A percentile compares a stretch with the other conserved stretches of the same genome.
Conservation (phyloP, 2,888 invertebrate genomes). For the Drosophila paramelanica region DNA sequence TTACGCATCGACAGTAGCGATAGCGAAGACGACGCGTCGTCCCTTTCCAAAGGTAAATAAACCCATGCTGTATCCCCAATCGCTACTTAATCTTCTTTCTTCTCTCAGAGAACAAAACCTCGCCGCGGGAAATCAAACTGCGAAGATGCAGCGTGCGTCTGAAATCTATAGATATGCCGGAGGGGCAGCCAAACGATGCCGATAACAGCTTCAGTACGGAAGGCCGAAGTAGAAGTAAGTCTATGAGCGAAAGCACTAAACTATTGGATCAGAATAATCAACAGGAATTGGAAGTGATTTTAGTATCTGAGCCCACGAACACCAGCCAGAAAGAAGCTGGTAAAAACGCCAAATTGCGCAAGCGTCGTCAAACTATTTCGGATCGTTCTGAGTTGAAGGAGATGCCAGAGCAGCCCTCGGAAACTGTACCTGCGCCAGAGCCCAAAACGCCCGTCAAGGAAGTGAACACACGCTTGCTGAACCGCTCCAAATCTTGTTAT, state of each 20-base stretch:
- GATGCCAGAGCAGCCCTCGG: background rate
- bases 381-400: background rate
- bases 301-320: background rate
- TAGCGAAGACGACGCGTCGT: constrained; percentile 23
- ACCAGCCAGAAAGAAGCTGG: background rate
- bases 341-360: background rate
- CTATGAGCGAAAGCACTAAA: background rate
- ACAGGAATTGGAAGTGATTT: constrained; percentile 1
- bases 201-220: background rate
- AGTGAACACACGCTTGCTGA: background rate
- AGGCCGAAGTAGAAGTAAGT: background rate
- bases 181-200: background rate
- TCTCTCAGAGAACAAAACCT: constrained; percentile 2
- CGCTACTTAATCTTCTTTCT: background rate
- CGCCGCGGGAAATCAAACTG: background rate
- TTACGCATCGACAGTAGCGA: constrained; percentile 45
- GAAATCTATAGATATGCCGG: constrained; percentile 7
- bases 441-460: background rate
- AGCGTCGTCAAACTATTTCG: constrained; percentile 8
- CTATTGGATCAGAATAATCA: background rate
- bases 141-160: constrained; percentile 19
- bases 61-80: background rate
- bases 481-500: constrained; percentile 16
- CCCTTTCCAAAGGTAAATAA: constrained; percentile 9
- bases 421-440: background rate